phyloP scores from a whole-genome alignment of 2,888 invertebrate species.

The Andrena camellia region DNA sequence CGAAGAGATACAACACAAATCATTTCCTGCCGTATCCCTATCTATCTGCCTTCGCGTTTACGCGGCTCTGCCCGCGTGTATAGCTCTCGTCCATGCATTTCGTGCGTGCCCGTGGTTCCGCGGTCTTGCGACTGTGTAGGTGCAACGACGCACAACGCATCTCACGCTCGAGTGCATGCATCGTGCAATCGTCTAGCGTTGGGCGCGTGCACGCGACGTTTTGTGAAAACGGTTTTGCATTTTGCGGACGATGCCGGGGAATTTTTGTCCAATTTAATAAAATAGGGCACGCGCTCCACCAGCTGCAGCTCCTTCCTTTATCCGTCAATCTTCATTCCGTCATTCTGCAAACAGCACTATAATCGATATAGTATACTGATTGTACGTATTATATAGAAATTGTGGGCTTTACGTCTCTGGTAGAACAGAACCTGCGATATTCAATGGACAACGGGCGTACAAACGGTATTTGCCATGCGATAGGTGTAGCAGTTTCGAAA shows the following conservation, averaged over 20 bases:
- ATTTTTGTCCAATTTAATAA: constrained; percentile 44
- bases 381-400: too few species aligned
- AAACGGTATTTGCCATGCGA: too few species aligned
- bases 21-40: constrained; percentile 81
- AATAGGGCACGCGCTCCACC: constrained; percentile 40
- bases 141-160: constrained; percentile 77
- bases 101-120: constrained; percentile 54
- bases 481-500: too few species aligned
- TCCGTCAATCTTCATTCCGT: not conserved
- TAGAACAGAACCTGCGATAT: too few species aligned
- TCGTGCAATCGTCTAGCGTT: constrained; percentile 63
- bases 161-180: constrained; percentile 76
- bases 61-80: constrained; percentile 54
- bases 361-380: not conserved
- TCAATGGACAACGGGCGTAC: too few species aligned
- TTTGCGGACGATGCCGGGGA: constrained; percentile 44
- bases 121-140: constrained; percentile 60
- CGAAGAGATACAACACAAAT: constrained; percentile 81
- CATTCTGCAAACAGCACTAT: not conserved
- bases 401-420: too few species aligned
- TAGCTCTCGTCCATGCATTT: constrained; percentile 35
- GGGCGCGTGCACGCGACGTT: constrained; percentile 68
- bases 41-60: constrained; percentile 73
- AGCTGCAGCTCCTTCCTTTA: not conserved
- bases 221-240: constrained; percentile 53